Base-by-base conservation (phyloP, 1,140 invertebrate genomes). In the Nephila pilipes region DNA sequence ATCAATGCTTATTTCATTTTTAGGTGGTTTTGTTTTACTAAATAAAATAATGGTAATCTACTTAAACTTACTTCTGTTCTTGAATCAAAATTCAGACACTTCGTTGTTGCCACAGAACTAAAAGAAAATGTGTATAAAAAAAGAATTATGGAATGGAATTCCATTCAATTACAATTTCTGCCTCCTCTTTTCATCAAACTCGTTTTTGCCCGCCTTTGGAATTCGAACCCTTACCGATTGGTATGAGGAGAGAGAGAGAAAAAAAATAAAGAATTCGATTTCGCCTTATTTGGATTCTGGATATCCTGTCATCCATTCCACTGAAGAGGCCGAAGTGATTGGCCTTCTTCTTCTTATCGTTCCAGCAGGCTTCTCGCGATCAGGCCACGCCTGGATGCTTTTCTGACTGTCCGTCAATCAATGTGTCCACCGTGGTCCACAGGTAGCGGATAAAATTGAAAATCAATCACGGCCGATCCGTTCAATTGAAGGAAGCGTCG, bases 91-190 rank as follows among this genome's bases (percentile, higher is more conserved):
- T 10, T 46, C 0, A 46, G 12, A 10, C 12, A 46, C n/a, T n/a
- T 57, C 58, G 22, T 22, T 60, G 58, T 20, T 60, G 58, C 20
- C 16, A 60, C 58, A 22, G 57, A 58, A 60, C 3, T 20, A 22
- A 60, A 5, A 1, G 2, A 60, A 60, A 18, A 60, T 18, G 20
- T 20, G 0, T 60, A 60, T 46, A 46, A 46, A 46, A 46, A 46
- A 46, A 46, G 2, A 46, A 46, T 46, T 46, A 6, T 46, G 46
- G 46, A 46, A 46, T 75, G 69, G 69, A 75, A 75, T 75, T 75
- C 69, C 69, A 75, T 75, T 75, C 69, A 75, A 75, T 75, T 75
- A 29, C 69, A 75, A 75, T 75, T 75, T 75, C 69, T 75, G 14
- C 69, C 69, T 75, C 69, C 69, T 36, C 69, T 75, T 36, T 75